These are phyloP conservation scores for Cardiocondyla obscurior DNA, from an alignment of 1,140 invertebrate species.

Conservation along the genomic window DNA sequence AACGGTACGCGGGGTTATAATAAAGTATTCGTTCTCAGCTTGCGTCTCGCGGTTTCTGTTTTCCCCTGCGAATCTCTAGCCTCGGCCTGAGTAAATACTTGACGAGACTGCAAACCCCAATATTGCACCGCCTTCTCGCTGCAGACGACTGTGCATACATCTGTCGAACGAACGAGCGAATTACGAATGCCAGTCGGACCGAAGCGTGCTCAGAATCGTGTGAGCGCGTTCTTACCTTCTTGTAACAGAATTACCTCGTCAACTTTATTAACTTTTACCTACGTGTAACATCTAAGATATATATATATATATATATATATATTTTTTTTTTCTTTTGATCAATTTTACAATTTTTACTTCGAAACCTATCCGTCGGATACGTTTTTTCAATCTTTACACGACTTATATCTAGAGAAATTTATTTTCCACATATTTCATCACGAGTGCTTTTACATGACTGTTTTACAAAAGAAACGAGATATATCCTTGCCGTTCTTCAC, in stretches of 20 bases:
- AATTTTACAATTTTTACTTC: not conserved
- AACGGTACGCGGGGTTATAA: slow-evolving; percentile 18
- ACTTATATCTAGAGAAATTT: not conserved
- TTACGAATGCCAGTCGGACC: slow-evolving; percentile 34
- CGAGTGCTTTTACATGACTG: not conserved
- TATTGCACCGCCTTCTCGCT: slow-evolving; percentile 28
- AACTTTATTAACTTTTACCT: slow-evolving; percentile 11
- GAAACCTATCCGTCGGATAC: not conserved
- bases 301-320: too few species aligned
- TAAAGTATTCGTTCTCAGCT: slow-evolving; percentile 51
- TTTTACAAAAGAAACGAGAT: slow-evolving; percentile 21
- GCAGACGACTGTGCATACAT: slow-evolving; percentile 48
- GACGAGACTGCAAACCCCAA: slow-evolving; percentile 50
- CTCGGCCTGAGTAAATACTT: slow-evolving; percentile 65
- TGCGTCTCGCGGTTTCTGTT: slow-evolving; percentile 36
- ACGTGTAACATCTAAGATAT: not conserved
- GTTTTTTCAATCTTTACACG: not conserved
- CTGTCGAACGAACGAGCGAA: slow-evolving; percentile 16
- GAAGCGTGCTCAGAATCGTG: slow-evolving; percentile 21
- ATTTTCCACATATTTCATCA: not conserved
- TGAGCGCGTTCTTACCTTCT: not conserved
- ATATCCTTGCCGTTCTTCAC: slow-evolving; percentile 20
- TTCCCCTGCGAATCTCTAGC: slow-evolving; percentile 38
- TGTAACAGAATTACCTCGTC: not conserved
- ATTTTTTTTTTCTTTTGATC: too few species aligned